These are phyloP conservation scores for Steinernema feltiae DNA, from an alignment of 1,140 invertebrate species.

Conservation along the genomic window DNA sequence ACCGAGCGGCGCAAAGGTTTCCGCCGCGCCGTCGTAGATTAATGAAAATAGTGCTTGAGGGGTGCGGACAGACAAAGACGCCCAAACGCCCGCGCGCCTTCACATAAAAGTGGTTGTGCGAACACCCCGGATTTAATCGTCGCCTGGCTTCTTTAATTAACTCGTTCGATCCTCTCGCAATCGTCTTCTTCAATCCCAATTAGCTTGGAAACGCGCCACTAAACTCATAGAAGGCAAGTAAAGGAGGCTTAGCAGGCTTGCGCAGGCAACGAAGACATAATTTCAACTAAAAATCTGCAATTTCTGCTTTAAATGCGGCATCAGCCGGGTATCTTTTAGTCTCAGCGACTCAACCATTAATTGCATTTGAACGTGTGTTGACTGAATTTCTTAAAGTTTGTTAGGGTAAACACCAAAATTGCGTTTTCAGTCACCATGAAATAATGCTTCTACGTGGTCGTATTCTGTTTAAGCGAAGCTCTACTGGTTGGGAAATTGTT, in stretches of 20 bases:
- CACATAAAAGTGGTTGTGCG: neutral
- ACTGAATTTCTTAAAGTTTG: no score
- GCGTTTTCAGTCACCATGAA: no score
- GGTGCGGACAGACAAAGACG: neutral
- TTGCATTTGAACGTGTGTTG: no score
- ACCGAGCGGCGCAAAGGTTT: neutral
- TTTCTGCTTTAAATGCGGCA: no score
- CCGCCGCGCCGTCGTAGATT: neutral
- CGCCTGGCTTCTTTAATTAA: neutral
- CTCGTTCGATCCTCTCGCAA: neutral
- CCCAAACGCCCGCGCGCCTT: neutral
- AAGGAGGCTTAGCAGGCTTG: neutral
- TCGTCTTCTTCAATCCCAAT: neutral
- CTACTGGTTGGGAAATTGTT: neutral
- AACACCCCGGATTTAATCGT: constrained; percentile 2
- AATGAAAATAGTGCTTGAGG: no score
- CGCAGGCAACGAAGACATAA: neutral
- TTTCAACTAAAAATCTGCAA: no score
- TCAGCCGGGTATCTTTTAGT: no score
- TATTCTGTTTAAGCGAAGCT: neutral
- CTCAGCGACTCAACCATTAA: no score
- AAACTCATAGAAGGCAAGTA: neutral
- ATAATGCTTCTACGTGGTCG: no score
- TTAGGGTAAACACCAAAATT: no score
- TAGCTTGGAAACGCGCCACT: neutral